Evolutionary conservation across 2,888 invertebrate species (phyloP).

Genomic region (Coronaproctus castanopsis): DNA sequence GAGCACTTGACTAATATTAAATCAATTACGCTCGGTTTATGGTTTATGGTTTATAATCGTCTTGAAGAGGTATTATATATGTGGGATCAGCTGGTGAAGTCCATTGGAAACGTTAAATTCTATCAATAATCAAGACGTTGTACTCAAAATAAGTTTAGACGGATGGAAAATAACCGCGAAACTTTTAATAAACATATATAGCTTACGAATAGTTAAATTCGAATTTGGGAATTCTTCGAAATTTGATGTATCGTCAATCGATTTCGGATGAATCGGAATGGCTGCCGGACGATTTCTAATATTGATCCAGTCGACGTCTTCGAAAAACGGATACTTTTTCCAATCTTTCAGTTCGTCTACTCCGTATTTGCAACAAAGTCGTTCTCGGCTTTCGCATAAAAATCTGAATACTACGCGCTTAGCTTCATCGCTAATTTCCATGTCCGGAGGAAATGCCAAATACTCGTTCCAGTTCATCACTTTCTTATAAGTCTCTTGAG

Average conservation of each 20-base stretch:
- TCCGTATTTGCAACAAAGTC: conserved; percentile 56
- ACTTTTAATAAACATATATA: conserved; percentile 1
- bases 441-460: conserved; percentile 95
- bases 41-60: too few relatives aligned
- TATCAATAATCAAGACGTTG: too few relatives aligned
- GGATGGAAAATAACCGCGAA: not conserved
- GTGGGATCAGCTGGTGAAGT: too few relatives aligned
- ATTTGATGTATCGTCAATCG: conserved; percentile 97
- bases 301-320: conserved; percentile 96
- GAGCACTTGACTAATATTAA: too few relatives aligned
- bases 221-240: conserved; percentile 99
- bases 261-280: conserved; percentile 88
- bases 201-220: conserved; percentile 92
- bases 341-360: conserved; percentile 80
- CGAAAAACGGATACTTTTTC: conserved; percentile 65
- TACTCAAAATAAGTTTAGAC: not conserved
- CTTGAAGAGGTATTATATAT: too few relatives aligned
- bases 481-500: conserved; percentile 86
- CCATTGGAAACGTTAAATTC: too few relatives aligned
- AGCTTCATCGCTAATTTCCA: conserved; percentile 95
- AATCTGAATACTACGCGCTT: conserved; percentile 84
- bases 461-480: conserved; percentile 99
- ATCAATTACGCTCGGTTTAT: too few relatives aligned
- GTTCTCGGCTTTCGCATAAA: conserved; percentile 87
- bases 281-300: conserved; percentile 94